Base-by-base conservation (phyloP, 2,113 vertebrate species). In the Isichthys henryi region DNA sequence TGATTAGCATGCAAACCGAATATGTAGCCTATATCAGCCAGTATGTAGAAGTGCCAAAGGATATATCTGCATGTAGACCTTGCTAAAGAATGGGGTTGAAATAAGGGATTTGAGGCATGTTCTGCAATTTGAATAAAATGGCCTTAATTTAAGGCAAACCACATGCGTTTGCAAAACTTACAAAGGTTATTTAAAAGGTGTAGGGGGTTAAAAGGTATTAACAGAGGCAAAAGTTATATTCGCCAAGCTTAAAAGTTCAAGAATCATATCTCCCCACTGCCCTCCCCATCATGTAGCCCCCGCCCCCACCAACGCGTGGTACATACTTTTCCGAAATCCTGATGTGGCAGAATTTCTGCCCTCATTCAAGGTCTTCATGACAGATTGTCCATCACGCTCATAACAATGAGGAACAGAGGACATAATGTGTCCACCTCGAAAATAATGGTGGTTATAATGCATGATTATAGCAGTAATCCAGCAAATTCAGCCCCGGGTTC, bases 41-140 rank as follows among this genome's bases (percentile, higher is more conserved):
- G n/a, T 13, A 70, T 70, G 62, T 70, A 70, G 31, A 80, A 80
- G 74, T 80, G 35, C 74, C 35, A 43, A 43, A 80, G 35, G 74
- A 35, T 43, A 80, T 80, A 43, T 80, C 35, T 80, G 4, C 31
- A 80, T 43, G 74, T 80, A 43, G 74, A 19, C 74, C 35, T 80
- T 80, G 35, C 74, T 80, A 43, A 43, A 80, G 35, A 80, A 80
- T 70, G 10, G 74, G 13, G 74, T 39, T 80, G 74, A 80, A 80
- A 43, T 80, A 39, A 80, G 74, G 74, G 74, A 80, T 39, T 39
- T 80, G 15, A 80, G 35, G 74, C 74, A 1, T 17, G 35, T 80
- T 80, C 74, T 80, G 74, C 74, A 39, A 80, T 80, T 19, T 80
- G 74, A 80, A 80, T 80, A 70, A 70, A 70, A 70, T 27, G n/a